A percentile compares a stretch with the other conserved stretches of the same genome.
phyloP scores from a whole-genome alignment of 2,113 vertebrate species.

The Tor tambroides region DNA sequence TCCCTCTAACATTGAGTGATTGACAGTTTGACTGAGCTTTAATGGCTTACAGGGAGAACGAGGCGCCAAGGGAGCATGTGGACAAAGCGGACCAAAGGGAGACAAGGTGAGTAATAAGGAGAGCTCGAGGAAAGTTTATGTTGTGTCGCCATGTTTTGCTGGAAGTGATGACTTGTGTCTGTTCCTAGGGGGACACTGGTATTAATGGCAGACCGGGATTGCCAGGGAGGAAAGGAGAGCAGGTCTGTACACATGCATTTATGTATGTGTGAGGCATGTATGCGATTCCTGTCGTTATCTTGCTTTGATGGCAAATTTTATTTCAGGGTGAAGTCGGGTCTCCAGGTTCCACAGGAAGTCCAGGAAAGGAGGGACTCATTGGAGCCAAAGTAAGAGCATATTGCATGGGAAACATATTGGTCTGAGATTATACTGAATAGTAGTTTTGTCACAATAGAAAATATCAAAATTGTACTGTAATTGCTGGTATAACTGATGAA shows the following conservation, averaged over 20 bases:
- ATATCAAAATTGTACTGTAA: no score
- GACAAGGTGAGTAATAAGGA: conserved; percentile 82
- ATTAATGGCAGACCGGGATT: conserved; percentile 82
- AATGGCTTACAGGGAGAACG: conserved; percentile 86
- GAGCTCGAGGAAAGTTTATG: background rate
- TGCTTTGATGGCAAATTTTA: conserved; percentile 25
- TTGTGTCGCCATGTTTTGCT: background rate
- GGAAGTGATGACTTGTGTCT: conserved; percentile 38
- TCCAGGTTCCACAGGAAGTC: conserved; percentile 79
- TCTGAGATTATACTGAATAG: no score
- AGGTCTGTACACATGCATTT: conserved; percentile 66
- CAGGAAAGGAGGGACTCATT: conserved; percentile 93
- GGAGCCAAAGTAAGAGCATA: conserved; percentile 85
- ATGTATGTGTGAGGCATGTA: background rate
- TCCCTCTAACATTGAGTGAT: conserved; percentile 48
- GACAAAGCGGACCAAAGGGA: conserved; percentile 87
- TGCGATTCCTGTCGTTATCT: background rate
- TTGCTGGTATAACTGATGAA: no score
- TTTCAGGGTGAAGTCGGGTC: conserved; percentile 87
- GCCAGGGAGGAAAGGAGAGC: conserved; percentile 88
- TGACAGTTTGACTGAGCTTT: conserved; percentile 60
- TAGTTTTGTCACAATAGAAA: no score
- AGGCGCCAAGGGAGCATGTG: conserved; percentile 89
- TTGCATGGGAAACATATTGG: no score
- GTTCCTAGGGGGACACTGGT: conserved; percentile 85